These are phyloP conservation scores for Lepidocolaptes lacrymiger DNA, from an alignment of 2,797 vertebrate genomes.

Conservation along the genomic window DNA sequence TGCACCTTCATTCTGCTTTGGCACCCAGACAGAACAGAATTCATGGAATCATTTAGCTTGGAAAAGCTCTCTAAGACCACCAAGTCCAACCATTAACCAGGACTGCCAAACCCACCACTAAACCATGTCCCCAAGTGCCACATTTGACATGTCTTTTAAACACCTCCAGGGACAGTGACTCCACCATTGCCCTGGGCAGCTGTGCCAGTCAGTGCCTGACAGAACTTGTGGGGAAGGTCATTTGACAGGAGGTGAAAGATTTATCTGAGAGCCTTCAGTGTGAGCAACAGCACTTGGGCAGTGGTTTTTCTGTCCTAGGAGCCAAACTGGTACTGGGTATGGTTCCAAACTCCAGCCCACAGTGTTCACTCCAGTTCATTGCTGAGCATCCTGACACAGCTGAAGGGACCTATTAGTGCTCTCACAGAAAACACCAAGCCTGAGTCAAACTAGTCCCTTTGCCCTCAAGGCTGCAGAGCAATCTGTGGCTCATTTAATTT, in stretches of 20 bases:
- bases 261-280: not conserved
- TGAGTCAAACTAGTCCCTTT: not conserved
- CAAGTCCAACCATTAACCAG: not conserved
- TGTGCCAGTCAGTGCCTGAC: not conserved
- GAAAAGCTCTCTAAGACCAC: not conserved
- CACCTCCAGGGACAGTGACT: not conserved
- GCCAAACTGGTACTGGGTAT: not conserved
- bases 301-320: not conserved
- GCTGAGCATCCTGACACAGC: not conserved
- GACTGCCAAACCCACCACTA: not conserved
- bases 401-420: not conserved
- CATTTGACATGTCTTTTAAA: not conserved
- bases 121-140: not conserved
- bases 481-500: not conserved
- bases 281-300: not conserved
- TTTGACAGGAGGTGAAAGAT: not conserved
- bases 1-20: not conserved
- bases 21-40: not conserved
- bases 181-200: not conserved
- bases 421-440: not conserved
- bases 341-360: not conserved
- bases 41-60: not conserved
- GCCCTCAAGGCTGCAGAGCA: not conserved
- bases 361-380: fast-evolving
- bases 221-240: not conserved